Evolutionary conservation across 2,113 vertebrate genomes (phyloP).

Genomic region (Morone saxatilis): DNA sequence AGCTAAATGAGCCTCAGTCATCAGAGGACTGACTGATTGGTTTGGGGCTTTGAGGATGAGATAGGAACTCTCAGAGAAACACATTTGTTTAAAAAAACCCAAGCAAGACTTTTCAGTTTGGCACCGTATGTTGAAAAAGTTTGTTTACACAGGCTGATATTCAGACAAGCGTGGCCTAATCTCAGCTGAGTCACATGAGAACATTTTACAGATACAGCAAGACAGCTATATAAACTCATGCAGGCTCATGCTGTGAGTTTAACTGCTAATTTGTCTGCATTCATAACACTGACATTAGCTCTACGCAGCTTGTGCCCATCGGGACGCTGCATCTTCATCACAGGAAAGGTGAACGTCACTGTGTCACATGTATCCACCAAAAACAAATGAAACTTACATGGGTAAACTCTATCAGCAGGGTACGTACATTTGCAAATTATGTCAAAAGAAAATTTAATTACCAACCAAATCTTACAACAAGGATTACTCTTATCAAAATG

Average conservation of each 20-base stretch:
- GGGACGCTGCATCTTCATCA: conserved; percentile 15
- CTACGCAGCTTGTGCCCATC: conserved; percentile 2
- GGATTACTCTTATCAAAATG: background rate
- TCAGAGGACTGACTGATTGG: conserved; percentile 79
- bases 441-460: conserved; percentile 3
- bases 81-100: conserved; percentile 53
- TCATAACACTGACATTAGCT: conserved; percentile 22
- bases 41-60: conserved; percentile 75
- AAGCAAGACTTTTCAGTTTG: conserved; percentile 50
- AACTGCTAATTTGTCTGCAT: conserved; percentile 44
- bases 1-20: conserved; percentile 75
- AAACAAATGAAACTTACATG: background rate
- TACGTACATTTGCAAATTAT: background rate
- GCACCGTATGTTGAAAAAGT: conserved; percentile 42
- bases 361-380: background rate
- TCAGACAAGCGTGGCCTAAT: conserved; percentile 32
- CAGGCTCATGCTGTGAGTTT: background rate
- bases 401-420: background rate
- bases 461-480: background rate
- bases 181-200: conserved; percentile 48
- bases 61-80: conserved; percentile 61
- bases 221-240: conserved; percentile 25
- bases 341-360: conserved; percentile 6
- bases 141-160: conserved; percentile 46
- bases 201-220: conserved; percentile 19